Evolutionary conservation across 2,888 invertebrate species (phyloP), one percentile per base, ranked within the genome.

Genomic region (Ennomos erosarius): DNA sequence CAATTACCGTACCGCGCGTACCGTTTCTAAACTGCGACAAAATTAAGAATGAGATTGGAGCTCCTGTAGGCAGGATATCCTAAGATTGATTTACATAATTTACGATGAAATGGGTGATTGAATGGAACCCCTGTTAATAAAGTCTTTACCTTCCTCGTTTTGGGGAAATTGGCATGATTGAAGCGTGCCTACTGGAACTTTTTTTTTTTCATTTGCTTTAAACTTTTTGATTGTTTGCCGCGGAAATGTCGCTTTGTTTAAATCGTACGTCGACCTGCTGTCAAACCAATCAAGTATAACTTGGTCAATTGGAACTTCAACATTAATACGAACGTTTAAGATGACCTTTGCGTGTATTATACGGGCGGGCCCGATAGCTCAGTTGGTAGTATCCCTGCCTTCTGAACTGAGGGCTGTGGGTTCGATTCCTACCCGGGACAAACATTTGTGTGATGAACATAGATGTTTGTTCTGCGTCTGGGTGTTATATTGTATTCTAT

Each of bases 1-100:
- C 11, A 47, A 47, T 47, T 42, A 26, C 26, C 26, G 26, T 26
- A 26, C 26, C 13, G 10, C 6, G 26, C 33, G 12, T 35, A 49
- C 11, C 42, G 54, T 5, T 59, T 50, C 54, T 43, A 11, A 60
- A 43, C 16, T 55, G 42, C 55, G 47, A 38, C 59, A 38, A 13
- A 10, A 10, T 9, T 16, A 26, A 44, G 49, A 47, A 52, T 40
- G 51, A 43, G 51, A 60, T 47, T 47, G 59, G 39, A 37, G 38
- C 43, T 47, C 13, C 52, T 46, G 59, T 51, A 38, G 45, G 46
- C 45, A 34, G 53, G 59, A 55, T 60, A 55, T 60, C 59, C 55
- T 60, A 39, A 51, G 59, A 60, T 60, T 60, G 59, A 60, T 60
- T 60, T 60, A 55, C 59, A 60, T 60, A 55, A 55, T 60, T 60